Base-by-base conservation (phyloP, 2,888 invertebrate species). In the Silvanus unidentatus region DNA sequence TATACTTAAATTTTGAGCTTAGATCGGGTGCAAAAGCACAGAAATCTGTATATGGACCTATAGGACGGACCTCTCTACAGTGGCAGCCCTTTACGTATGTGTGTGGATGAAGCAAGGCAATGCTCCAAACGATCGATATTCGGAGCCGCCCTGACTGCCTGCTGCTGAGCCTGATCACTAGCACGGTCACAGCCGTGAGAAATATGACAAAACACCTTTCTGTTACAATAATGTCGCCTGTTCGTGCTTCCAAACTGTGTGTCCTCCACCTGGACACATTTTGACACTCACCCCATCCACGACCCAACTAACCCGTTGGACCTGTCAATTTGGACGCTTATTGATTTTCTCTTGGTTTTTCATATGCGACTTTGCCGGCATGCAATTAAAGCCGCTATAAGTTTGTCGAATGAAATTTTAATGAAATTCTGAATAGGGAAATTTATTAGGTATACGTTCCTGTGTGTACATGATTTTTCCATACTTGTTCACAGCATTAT, bases 91-190 rank as follows among this genome's bases (percentile, higher is more conserved):
- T n/a, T 22, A 22, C 22, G 22, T 22, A 22, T 22, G 22, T 22
- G 32, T n/a, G 37, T 13, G 37, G 15, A 27, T 40, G 15, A 11
- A 55, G 48, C 51, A 52, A 52, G 50, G 54, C 40, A 43, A 43
- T 36, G 48, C n/a, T n/a, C n/a, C n/a, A n/a, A n/a, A n/a, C n/a
- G 58, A 62, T 62, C 62, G 60, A 62, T 62, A 62, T 51, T 47
- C 50, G 62, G 62, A 62, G 60, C 62, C 62, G 62, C 61, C 45
- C 45, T 45, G 45, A 53, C 57, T 54, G 53, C 53, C 53, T 55
- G 55, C 55, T 52, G 53, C 55, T 53, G 53, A 57, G 53, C 48
- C 52, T 49, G 55, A 55, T 55, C 50, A 52, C 57, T 58, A 57
- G 57, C 59, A 50, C 53, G 54, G 55, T 53, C 57, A 48, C 46